Conservation (phyloP, 2,888 invertebrate genomes). For the Leptinotarsa rubiginosa region DNA sequence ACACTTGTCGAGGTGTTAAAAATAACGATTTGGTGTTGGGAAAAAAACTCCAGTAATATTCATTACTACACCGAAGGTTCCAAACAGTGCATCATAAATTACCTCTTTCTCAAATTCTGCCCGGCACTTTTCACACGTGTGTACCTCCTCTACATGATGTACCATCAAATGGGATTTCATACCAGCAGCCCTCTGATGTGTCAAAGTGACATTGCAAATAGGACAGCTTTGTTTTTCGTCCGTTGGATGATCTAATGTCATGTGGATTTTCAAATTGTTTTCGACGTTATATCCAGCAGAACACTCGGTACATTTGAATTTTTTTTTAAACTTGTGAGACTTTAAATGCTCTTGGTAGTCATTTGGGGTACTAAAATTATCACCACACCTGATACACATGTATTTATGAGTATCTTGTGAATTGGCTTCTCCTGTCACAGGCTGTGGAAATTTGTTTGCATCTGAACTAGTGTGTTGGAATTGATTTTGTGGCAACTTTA, state of each 20-base stretch:
- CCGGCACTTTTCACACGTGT: conserved; percentile 60
- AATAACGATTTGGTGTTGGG: too few species aligned
- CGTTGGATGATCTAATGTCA: conserved; percentile 56
- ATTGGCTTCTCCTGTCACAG: background rate
- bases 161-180: conserved; percentile 63
- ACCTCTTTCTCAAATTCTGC: conserved; percentile 63
- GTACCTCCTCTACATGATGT: conserved; percentile 64
- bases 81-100: too few species aligned
- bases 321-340: conserved; percentile 59
- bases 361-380: conserved; percentile 53
- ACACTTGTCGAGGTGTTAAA: too few species aligned
- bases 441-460: background rate
- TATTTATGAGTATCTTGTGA: conserved; percentile 10
- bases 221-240: conserved; percentile 59
- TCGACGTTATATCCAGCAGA: conserved; percentile 60
- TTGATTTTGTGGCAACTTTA: background rate
- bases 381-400: conserved; percentile 58
- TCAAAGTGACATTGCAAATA: conserved; percentile 59
- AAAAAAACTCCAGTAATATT: too few species aligned
- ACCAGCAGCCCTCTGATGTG: conserved; percentile 62
- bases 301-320: conserved; percentile 62
- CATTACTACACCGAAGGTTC: too few species aligned
- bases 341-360: conserved; percentile 59
- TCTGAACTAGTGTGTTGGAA: background rate
- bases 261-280: conserved; percentile 63